Evolutionary conservation across 2,888 invertebrate genomes (phyloP).

Genomic region (Orchesellides sinensis): DNA sequence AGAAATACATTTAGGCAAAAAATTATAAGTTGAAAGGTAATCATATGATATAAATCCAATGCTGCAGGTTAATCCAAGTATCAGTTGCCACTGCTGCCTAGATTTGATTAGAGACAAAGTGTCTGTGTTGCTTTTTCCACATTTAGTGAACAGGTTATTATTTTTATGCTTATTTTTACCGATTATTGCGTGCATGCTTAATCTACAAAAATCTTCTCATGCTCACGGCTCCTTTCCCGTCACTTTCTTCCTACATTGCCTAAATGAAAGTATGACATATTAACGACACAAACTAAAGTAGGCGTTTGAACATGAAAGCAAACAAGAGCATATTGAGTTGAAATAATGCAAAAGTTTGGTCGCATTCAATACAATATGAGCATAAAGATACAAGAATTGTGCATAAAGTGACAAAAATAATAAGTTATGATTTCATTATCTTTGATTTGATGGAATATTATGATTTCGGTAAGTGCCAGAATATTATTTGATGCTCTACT

Average conservation of each 20-base stretch:
- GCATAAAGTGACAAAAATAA: slow-evolving; percentile 27
- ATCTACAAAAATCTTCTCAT: background rate
- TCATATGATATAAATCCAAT: background rate
- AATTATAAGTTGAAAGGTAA: background rate
- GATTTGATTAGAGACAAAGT: background rate
- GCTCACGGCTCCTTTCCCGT: background rate
- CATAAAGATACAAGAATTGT: slow-evolving; percentile 29
- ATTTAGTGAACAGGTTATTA: background rate
- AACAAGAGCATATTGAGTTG: background rate
- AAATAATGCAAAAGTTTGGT: slow-evolving; percentile 31
- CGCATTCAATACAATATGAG: slow-evolving; percentile 48
- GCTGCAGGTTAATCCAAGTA: background rate
- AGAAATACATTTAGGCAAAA: background rate
- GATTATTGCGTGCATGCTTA: too few species aligned
- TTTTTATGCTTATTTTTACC: background rate
- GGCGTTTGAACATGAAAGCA: too few species aligned
- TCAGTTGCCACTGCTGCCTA: background rate
- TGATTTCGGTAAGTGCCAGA: background rate
- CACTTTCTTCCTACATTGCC: background rate
- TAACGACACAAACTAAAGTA: background rate
- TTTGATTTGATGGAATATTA: background rate
- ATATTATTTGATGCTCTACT: too few species aligned
- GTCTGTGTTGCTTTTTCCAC: background rate
- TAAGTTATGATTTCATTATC: background rate
- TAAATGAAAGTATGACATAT: background rate